Conservation (phyloP, 1,140 invertebrate species). For the Limonius californicus region DNA sequence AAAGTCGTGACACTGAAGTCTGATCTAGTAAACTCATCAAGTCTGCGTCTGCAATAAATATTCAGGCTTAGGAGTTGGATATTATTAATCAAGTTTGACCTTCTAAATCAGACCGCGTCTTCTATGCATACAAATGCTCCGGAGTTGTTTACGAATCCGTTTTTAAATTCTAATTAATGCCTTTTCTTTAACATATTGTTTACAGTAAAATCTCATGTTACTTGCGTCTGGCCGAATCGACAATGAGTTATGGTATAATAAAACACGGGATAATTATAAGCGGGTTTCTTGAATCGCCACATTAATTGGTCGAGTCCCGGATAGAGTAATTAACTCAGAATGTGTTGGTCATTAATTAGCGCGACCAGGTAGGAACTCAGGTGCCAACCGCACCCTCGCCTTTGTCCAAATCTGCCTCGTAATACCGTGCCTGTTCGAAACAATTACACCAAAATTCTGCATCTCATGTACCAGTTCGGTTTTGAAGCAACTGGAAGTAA, state of each 20-base stretch:
- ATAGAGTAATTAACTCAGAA: constrained; percentile 41
- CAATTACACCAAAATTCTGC: constrained; percentile 23
- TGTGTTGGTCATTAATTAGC: constrained; percentile 43
- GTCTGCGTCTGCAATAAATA: too few species aligned
- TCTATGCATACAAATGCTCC: constrained; percentile 13
- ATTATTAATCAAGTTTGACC: constrained; percentile 11
- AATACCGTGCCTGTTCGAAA: constrained; percentile 26
- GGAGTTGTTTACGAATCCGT: constrained; percentile 24
- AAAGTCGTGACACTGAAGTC: too few species aligned
- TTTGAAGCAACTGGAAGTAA: constrained; percentile 2
- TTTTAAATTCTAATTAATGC: constrained; percentile 40
- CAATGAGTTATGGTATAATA: constrained; percentile 34
- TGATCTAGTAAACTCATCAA: too few species aligned
- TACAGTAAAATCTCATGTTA: constrained; percentile 38
- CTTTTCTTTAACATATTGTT: constrained; percentile 38
- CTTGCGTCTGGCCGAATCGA: constrained; percentile 21
- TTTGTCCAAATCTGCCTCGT: constrained; percentile 33
- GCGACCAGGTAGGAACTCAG: constrained; percentile 31
- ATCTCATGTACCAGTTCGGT: neutral
- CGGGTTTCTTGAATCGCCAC: constrained; percentile 36
- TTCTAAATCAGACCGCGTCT: constrained; percentile 23
- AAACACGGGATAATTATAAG: constrained; percentile 41
- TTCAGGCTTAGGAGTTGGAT: too few species aligned
- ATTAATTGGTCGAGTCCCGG: constrained; percentile 38
- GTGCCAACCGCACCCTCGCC: constrained; percentile 30